Conservation (phyloP, 2,888 invertebrate genomes). For the Ischnus inquisitorius region DNA sequence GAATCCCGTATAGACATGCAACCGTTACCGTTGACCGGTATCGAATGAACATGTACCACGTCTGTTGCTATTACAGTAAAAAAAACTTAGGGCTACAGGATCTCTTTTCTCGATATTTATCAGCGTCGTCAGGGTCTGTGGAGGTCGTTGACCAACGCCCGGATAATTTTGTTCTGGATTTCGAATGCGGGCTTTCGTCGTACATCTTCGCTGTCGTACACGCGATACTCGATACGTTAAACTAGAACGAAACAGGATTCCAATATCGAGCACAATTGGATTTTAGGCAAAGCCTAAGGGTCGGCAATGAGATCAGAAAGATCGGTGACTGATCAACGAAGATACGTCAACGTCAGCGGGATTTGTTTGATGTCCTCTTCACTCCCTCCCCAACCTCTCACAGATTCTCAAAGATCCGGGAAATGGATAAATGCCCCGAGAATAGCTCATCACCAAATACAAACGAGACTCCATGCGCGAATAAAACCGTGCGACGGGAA, state of each 20-base stretch:
- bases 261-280: too few relatives aligned
- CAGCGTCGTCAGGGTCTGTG: conserved; percentile 39
- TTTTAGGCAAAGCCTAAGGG: too few relatives aligned
- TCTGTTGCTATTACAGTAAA: conserved; percentile 28
- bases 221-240: too few relatives aligned
- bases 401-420: background rate
- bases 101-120: conserved; percentile 27
- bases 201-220: background rate
- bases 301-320: conserved; percentile 4
- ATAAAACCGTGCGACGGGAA: background rate
- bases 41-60: conserved; percentile 20
- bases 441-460: conserved; percentile 24
- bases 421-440: conserved; percentile 14
- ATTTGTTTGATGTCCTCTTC: conserved; percentile 22
- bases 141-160: conserved; percentile 45
- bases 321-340: conserved; percentile 6
- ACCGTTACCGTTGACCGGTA: conserved; percentile 35
- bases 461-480: background rate
- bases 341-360: conserved; percentile 29
- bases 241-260: background rate
- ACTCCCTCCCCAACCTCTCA: too few relatives aligned
- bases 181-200: conserved; percentile 32
- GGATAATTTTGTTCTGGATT: conserved; percentile 45
- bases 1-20: conserved; percentile 9
- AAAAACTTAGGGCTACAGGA: conserved; percentile 10